Conservation (phyloP, 30 jellyfish, hydroid and myxozoan species). For the Aurelia coerulea region DNA sequence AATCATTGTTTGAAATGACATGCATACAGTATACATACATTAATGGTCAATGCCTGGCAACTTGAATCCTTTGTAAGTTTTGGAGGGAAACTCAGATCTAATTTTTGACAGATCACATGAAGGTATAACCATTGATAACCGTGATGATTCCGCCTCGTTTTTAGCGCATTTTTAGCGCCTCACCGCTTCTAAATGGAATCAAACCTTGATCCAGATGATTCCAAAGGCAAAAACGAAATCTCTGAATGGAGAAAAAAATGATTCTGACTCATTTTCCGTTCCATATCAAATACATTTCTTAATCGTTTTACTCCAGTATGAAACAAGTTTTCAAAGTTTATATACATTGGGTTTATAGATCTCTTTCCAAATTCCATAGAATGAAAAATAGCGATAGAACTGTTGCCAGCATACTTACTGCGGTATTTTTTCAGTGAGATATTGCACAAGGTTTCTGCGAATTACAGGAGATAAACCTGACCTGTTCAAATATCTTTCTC, state of each 20-base stretch:
- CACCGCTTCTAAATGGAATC: too few species aligned
- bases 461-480: slow-evolving; percentile 3
- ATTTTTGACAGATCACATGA: too few species aligned
- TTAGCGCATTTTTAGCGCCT: not conserved
- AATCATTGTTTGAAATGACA: too few species aligned
- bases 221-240: too few species aligned
- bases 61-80: too few species aligned
- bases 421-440: slow-evolving; percentile 37
- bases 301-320: not conserved
- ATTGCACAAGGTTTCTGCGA: slow-evolving; percentile 3
- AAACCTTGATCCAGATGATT: too few species aligned
- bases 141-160: not conserved
- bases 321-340: not conserved
- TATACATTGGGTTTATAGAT: not conserved
- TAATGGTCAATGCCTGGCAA: too few species aligned
- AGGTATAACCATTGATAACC: too few species aligned
- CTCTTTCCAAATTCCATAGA: not conserved
- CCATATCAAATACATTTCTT: not conserved
- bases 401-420: slow-evolving; percentile 22
- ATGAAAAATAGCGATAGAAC: not conserved
- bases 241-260: too few species aligned
- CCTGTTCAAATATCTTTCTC: slow-evolving; percentile 3
- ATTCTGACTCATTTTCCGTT: not conserved
- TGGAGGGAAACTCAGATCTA: too few species aligned
- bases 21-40: too few species aligned